Conservation (phyloP, 2,797 vertebrate species). For the Phaenicophaeus curvirostris region DNA sequence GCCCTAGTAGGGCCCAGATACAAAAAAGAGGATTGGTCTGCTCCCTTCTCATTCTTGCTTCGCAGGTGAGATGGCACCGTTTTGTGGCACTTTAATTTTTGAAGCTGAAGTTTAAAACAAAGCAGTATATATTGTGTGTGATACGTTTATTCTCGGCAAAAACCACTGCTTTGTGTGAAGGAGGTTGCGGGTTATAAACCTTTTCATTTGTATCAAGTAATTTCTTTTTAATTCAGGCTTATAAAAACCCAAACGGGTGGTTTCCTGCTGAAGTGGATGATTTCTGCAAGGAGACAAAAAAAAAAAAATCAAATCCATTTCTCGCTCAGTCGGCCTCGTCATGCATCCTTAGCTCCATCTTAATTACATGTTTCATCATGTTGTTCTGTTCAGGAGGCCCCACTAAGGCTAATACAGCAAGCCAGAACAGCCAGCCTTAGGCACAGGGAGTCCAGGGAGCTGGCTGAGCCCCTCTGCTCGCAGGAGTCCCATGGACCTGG, state of each 20-base stretch:
- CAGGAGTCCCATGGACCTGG: neutral
- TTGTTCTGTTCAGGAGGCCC: conserved; percentile 55
- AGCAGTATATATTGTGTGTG: neutral
- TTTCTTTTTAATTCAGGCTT: conserved; percentile 64
- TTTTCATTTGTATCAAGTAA: conserved; percentile 48
- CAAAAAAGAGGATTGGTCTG: neutral
- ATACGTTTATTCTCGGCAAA: conserved; percentile 13
- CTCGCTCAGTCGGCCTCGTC: conserved; percentile 64
- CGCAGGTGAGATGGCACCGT: accelerated
- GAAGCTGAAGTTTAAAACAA: neutral
- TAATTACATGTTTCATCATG: conserved; percentile 72
- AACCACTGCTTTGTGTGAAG: conserved; percentile 17
- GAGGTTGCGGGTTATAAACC: conserved; percentile 49
- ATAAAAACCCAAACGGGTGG: conserved; percentile 28
- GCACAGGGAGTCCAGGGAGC: neutral
- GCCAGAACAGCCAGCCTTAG: conserved; percentile 45
- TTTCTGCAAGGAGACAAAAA: conserved; percentile 68
- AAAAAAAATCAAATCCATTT: conserved; percentile 64
- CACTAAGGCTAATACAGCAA: conserved; percentile 38
- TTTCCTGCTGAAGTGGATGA: conserved; percentile 59
- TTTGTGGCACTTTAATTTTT: conserved; percentile 9
- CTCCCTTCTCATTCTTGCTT: neutral
- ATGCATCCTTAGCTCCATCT: conserved; percentile 72
- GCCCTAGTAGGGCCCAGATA: neutral
- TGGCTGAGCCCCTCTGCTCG: neutral